Percentiles rank a stretch among this genome's conserved stretches.
Evolutionary conservation across 2,113 vertebrate genomes (phyloP).

Genomic region (Spea bombifrons): DNA sequence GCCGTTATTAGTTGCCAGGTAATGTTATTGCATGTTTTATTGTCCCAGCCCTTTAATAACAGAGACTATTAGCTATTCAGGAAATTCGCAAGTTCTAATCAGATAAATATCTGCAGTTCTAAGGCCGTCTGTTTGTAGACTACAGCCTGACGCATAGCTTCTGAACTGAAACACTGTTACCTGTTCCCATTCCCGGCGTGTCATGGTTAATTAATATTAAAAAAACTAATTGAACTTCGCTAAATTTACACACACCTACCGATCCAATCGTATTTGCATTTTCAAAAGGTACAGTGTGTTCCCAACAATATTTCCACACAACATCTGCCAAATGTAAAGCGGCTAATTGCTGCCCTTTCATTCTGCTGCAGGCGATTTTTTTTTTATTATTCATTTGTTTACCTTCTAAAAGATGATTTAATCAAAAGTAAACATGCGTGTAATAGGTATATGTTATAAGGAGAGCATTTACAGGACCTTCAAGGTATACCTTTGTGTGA

Average conservation of each 20-base stretch:
- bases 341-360: neutral
- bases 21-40: neutral
- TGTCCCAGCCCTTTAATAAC: neutral
- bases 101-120: neutral
- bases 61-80: neutral
- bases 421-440: too few relatives aligned
- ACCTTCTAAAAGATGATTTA: too few relatives aligned
- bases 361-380: neutral
- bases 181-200: too few relatives aligned
- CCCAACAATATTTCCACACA: neutral
- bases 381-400: too few relatives aligned
- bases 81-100: neutral
- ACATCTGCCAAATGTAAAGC: neutral
- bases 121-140: neutral
- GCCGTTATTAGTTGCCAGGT: constrained; percentile 20
- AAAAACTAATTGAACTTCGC: neutral
- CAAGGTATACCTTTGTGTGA: too few relatives aligned
- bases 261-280: neutral
- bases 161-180: neutral
- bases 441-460: too few relatives aligned
- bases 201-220: neutral
- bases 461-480: too few relatives aligned
- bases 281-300: neutral
- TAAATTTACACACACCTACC: neutral
- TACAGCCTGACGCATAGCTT: too few relatives aligned